Conservation (phyloP, 2,113 vertebrate species). For the Cebidichthys violaceus region DNA sequence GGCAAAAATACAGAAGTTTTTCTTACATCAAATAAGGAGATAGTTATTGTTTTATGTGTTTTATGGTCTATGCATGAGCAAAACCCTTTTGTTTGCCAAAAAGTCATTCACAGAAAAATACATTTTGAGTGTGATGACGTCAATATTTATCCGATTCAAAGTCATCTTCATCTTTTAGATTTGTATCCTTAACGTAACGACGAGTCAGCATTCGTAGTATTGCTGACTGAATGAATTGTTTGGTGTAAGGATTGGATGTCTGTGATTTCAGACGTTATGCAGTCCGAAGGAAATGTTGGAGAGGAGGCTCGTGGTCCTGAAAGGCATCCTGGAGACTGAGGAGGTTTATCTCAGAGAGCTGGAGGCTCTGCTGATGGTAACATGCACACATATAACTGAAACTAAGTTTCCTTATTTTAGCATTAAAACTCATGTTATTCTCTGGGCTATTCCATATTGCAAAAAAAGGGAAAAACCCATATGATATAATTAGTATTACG, state of each 20-base stretch:
- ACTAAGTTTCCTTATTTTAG: not conserved
- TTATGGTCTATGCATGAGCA: not conserved
- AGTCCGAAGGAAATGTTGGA: slow-evolving; percentile 74
- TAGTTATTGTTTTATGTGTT: not conserved
- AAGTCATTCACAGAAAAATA: not conserved
- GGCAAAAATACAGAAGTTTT: not conserved
- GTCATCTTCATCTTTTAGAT: not conserved
- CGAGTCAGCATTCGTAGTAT: not conserved
- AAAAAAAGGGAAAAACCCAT: not conserved
- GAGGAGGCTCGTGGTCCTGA: slow-evolving; percentile 77
- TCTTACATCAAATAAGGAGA: not conserved
- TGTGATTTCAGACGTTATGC: slow-evolving; percentile 54
- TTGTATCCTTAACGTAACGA: not conserved
- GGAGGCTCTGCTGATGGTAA: slow-evolving; percentile 82
- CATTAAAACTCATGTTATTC: not conserved
- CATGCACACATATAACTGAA: not conserved
- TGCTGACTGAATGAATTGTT: not conserved
- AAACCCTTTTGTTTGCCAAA: not conserved
- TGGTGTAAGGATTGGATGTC: not conserved
- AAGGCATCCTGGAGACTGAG: slow-evolving; percentile 78
- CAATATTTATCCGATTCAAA: not conserved
- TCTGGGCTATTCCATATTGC: not conserved
- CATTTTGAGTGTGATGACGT: not conserved
- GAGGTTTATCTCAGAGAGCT: slow-evolving; percentile 83
- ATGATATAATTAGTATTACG: not conserved